phyloP scores from a whole-genome alignment of 2,888 invertebrate species.

The Rhingia campestris region DNA sequence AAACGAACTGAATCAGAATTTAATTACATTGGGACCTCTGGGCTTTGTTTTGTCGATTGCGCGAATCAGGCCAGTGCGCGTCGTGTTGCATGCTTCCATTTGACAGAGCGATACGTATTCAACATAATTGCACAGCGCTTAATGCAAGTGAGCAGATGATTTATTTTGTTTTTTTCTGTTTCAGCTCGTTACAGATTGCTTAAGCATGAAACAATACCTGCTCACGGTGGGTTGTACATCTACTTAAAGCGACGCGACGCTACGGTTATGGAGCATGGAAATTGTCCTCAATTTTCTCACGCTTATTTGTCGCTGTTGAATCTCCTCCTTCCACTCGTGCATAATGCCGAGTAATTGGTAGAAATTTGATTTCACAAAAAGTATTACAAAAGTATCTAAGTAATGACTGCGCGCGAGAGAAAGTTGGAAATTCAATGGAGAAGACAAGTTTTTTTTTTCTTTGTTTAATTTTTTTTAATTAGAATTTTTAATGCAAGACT shows the following conservation, averaged over 20 bases:
- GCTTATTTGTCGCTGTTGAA: not conserved
- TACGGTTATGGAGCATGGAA: constrained; percentile 20
- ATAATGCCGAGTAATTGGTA: constrained; percentile 41
- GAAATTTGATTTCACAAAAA: constrained; percentile 30
- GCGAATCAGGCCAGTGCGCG: constrained; percentile 19
- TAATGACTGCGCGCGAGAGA: constrained; percentile 9
- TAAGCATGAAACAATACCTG: constrained; percentile 43
- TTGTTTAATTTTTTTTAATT: too few species aligned
- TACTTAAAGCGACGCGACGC: not conserved
- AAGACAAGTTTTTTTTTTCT: not conserved
- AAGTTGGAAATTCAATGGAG: not conserved
- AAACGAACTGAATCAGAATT: constrained; percentile 34
- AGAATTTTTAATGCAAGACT: too few species aligned
- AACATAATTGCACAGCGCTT: constrained; percentile 37
- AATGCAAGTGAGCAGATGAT: constrained; percentile 27
- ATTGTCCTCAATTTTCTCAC: constrained; percentile 38
- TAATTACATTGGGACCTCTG: constrained; percentile 39
- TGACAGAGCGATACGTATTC: constrained; percentile 15
- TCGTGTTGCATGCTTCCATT: constrained; percentile 5
- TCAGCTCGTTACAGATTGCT: constrained; percentile 45
- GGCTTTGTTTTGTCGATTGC: constrained; percentile 3
- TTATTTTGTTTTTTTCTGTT: not conserved
- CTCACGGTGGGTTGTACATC: not conserved
- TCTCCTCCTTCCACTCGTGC: not conserved
- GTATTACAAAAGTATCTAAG: constrained; percentile 4